Evolutionary conservation across 2,888 invertebrate species (phyloP).

Genomic region (Anarsia innoxiella): DNA sequence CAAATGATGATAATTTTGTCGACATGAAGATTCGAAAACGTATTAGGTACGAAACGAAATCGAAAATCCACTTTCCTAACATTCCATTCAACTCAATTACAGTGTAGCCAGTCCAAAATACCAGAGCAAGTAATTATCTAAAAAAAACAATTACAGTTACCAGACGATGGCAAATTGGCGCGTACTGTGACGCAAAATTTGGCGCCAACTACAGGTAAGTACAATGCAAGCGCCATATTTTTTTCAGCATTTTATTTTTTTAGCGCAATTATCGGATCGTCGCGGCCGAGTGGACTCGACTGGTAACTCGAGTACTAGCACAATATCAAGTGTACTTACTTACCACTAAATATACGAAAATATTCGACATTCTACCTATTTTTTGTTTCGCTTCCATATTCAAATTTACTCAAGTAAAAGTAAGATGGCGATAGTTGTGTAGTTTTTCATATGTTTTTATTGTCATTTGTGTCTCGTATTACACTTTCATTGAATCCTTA

Average conservation of each 20-base stretch:
- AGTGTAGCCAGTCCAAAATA: background rate
- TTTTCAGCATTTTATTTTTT: slow-evolving; percentile 11
- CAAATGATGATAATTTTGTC: too few relatives aligned
- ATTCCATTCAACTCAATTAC: slow-evolving; percentile 10
- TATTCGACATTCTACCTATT: too few relatives aligned
- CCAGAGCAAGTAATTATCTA: slow-evolving; percentile 16
- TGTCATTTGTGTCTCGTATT: slow-evolving; percentile 8
- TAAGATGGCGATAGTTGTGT: too few relatives aligned
- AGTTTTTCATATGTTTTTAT: too few relatives aligned
- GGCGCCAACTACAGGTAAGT: slow-evolving; percentile 42
- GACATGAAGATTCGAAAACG: too few relatives aligned
- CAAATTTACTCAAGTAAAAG: too few relatives aligned
- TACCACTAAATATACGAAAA: too few relatives aligned
- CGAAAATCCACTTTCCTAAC: slow-evolving; percentile 7
- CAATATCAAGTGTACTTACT: slow-evolving; percentile 17
- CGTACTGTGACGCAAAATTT: slow-evolving; percentile 33
- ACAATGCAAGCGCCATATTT: slow-evolving; percentile 28
- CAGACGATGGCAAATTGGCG: slow-evolving; percentile 18
- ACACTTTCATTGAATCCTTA: slow-evolving; percentile 21
- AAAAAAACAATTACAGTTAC: background rate
- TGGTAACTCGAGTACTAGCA: slow-evolving; percentile 13
- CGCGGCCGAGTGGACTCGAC: slow-evolving; percentile 12
- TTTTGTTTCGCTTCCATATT: too few relatives aligned
- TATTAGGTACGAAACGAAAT: too few relatives aligned
- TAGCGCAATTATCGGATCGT: slow-evolving; percentile 19